Percentiles rank a stretch among this genome's conserved stretches.
Conservation (phyloP, 2,797 vertebrate species). For the Pygocentrus nattereri region DNA sequence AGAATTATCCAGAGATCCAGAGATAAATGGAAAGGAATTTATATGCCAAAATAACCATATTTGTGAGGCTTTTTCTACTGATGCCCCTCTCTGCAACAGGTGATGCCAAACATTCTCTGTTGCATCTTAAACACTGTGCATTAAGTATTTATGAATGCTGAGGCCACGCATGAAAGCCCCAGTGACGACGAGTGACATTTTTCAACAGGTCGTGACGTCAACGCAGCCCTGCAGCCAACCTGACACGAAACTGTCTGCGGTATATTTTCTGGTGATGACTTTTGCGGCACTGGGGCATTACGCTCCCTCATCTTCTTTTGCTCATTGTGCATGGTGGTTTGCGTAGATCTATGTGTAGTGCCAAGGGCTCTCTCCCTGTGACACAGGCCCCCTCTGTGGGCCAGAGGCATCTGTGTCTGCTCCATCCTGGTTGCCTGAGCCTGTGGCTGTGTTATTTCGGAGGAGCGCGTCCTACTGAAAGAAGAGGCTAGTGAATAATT, state of each 20-base stretch:
- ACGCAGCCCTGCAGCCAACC: constrained; percentile 19
- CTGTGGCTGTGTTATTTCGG: constrained; percentile 70
- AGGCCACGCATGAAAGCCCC: constrained; percentile 22
- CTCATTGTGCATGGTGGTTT: neutral
- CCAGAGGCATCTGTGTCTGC: constrained; percentile 43
- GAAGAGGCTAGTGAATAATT: constrained; percentile 86
- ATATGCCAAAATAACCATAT: neutral
- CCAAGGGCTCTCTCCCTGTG: constrained; percentile 39
- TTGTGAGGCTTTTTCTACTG: neutral
- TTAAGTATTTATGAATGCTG: constrained; percentile 54
- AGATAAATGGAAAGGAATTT: neutral
- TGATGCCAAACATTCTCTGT: constrained; percentile 29
- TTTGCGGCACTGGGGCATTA: neutral
- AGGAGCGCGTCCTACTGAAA: constrained; percentile 77
- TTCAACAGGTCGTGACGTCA: constrained; percentile 50
- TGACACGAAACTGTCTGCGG: constrained; percentile 16
- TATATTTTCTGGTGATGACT: constrained; percentile 40
- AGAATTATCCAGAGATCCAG: neutral
- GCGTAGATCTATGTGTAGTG: constrained; percentile 11
- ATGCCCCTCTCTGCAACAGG: constrained; percentile 16
- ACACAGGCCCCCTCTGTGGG: constrained; percentile 15
- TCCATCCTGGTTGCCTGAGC: constrained; percentile 65
- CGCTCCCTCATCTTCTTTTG: neutral
- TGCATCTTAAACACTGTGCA: constrained; percentile 46
- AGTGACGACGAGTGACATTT: constrained; percentile 52